Evolutionary conservation across 2,797 vertebrate species (phyloP).

Genomic region (Lacerta viridis): DNA sequence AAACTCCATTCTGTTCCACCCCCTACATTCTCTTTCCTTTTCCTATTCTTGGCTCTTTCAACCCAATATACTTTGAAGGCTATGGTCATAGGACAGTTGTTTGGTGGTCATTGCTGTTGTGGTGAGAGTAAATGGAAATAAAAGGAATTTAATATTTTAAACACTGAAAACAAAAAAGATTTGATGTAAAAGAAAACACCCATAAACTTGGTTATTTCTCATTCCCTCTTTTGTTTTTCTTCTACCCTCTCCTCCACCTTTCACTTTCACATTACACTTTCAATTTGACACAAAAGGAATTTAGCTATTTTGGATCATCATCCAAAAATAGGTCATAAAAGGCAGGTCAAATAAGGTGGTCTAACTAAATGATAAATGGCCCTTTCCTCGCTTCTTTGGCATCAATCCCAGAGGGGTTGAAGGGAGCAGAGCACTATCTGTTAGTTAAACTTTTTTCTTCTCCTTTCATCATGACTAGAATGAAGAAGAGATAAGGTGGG

Average conservation of each 20-base stretch:
- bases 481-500: slow-evolving; percentile 9
- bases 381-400: slow-evolving; percentile 67
- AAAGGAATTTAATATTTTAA: not conserved
- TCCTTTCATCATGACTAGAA: slow-evolving; percentile 24
- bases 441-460: slow-evolving; percentile 27
- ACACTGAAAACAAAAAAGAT: not conserved
- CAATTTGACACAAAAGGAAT: slow-evolving; percentile 68
- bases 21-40: not conserved
- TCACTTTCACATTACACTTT: slow-evolving; percentile 42
- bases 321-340: slow-evolving; percentile 85
- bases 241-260: slow-evolving; percentile 1
- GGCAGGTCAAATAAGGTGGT: slow-evolving; percentile 74
- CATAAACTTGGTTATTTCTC: not conserved
- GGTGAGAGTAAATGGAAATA: not conserved
- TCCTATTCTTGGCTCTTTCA: not conserved
- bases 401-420: slow-evolving; percentile 50
- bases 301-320: slow-evolving; percentile 83
- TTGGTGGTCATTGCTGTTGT: not conserved
- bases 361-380: slow-evolving; percentile 43
- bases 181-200: not conserved
- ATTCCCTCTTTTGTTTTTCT: not conserved
- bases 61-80: not conserved
- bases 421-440: slow-evolving; percentile 29
- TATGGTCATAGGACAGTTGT: not conserved
- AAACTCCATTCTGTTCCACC: not conserved